A percentile compares a stretch with the other conserved stretches of the same genome.
Evolutionary conservation across 2,113 vertebrate species (phyloP).

Genomic region (Mustelus asterias): DNA sequence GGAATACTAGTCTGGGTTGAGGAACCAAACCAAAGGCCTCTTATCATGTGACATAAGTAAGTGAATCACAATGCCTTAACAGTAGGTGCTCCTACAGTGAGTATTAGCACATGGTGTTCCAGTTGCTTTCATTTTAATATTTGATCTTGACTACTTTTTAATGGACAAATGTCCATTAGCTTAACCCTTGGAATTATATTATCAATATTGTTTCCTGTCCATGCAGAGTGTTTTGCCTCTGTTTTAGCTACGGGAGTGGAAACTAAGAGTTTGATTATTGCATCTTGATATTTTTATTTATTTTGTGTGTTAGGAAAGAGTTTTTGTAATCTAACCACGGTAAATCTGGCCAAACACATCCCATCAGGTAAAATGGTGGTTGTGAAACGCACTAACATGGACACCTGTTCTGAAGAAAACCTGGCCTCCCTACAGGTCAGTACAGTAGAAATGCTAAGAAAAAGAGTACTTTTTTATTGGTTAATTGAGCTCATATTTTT

Average conservation of each 20-base stretch:
- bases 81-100: background rate
- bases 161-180: background rate
- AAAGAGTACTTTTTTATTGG: background rate
- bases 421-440: slow-evolving; percentile 83
- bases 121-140: background rate
- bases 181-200: too few species aligned
- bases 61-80: background rate
- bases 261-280: background rate
- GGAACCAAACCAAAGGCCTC: too few species aligned
- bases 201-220: background rate
- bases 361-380: slow-evolving; percentile 81
- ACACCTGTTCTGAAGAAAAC: slow-evolving; percentile 86
- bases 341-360: slow-evolving; percentile 78
- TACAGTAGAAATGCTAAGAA: background rate
- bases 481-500: background rate
- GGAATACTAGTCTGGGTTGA: background rate
- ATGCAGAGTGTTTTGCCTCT: background rate
- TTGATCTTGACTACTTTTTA: background rate
- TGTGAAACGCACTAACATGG: slow-evolving; percentile 84
- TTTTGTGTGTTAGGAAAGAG: slow-evolving; percentile 69
- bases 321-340: slow-evolving; percentile 83
- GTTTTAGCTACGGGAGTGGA: background rate
- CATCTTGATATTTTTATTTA: background rate
- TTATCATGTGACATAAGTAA: too few species aligned
- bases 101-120: background rate